Conservation (phyloP, 1,140 invertebrate species). For the Mercenaria mercenaria region DNA sequence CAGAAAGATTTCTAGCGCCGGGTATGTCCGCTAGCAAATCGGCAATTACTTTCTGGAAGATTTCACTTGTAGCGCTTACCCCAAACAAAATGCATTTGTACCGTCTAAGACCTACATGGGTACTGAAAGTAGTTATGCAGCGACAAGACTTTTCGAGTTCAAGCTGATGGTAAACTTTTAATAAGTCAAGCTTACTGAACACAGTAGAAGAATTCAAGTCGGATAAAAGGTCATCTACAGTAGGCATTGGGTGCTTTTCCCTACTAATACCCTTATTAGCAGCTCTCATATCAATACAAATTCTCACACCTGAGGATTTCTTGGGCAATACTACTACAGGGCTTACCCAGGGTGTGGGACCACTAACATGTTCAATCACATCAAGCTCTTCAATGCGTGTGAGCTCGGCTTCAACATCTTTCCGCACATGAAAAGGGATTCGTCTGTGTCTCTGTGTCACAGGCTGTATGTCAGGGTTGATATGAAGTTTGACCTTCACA, state of each 20-base stretch:
- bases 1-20: conserved; percentile 50
- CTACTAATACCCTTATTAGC: conserved; percentile 74
- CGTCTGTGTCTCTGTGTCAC: conserved; percentile 55
- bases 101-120: conserved; percentile 67
- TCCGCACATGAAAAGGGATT: conserved; percentile 70
- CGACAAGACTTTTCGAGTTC: conserved; percentile 73
- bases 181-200: conserved; percentile 76
- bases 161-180: conserved; percentile 76
- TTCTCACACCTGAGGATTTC: conserved; percentile 65
- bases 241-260: conserved; percentile 75
- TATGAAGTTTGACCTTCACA: conserved; percentile 36
- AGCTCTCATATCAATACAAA: conserved; percentile 76
- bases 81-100: conserved; percentile 77
- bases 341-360: conserved; percentile 79
- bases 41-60: conserved; percentile 59
- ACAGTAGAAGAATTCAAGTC: conserved; percentile 71
- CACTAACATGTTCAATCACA: conserved; percentile 77
- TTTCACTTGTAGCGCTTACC: conserved; percentile 68
- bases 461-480: conserved; percentile 4
- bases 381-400: conserved; percentile 68
- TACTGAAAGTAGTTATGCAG: conserved; percentile 73
- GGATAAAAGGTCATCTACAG: conserved; percentile 72
- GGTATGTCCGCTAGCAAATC: conserved; percentile 64
- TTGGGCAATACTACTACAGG: conserved; percentile 77
- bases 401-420: conserved; percentile 66